These are phyloP conservation scores for Pimpla rufipes DNA, from an alignment of 2,888 invertebrate genomes.

Conservation along the genomic window DNA sequence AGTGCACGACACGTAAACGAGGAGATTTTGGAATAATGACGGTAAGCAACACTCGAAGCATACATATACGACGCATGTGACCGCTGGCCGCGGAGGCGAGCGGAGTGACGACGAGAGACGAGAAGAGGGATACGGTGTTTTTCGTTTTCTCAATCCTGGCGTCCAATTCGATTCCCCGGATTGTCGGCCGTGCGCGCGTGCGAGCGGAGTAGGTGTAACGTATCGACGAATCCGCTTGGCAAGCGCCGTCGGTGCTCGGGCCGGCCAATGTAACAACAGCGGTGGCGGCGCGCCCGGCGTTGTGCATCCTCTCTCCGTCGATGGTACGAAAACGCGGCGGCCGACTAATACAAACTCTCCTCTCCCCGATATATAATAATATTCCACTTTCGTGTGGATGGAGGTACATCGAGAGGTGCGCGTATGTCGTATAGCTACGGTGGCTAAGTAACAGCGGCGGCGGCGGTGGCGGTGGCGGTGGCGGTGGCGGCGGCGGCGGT, in stretches of 20 bases:
- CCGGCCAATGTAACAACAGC: not conserved
- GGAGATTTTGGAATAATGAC: not conserved
- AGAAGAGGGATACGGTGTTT: constrained; percentile 7
- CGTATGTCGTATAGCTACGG: not conserved
- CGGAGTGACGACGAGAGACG: not conserved
- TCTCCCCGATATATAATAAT: not conserved
- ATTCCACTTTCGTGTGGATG: not conserved
- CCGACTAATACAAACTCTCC: constrained; percentile 16
- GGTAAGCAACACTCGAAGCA: constrained; percentile 11
- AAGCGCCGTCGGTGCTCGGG: constrained; percentile 28
- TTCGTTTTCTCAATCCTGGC: not conserved
- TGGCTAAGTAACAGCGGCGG: constrained; percentile 18
- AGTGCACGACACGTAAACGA: not conserved
- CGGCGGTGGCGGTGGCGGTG: not conserved
- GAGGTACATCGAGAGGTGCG: not conserved
- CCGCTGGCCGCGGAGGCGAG: no score
- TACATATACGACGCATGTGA: not conserved
- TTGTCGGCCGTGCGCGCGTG: not conserved
- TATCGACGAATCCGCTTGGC: constrained; percentile 4
- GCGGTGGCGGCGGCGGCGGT: no score
- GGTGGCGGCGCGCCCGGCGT: not conserved
- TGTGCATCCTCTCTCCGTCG: not conserved
- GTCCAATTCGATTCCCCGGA: constrained; percentile 32
- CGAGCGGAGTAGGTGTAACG: not conserved
- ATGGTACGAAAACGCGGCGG: constrained; percentile 1